phyloP scores from a whole-genome alignment of 2,888 invertebrate genomes.

The Autographa pulchrina region DNA sequence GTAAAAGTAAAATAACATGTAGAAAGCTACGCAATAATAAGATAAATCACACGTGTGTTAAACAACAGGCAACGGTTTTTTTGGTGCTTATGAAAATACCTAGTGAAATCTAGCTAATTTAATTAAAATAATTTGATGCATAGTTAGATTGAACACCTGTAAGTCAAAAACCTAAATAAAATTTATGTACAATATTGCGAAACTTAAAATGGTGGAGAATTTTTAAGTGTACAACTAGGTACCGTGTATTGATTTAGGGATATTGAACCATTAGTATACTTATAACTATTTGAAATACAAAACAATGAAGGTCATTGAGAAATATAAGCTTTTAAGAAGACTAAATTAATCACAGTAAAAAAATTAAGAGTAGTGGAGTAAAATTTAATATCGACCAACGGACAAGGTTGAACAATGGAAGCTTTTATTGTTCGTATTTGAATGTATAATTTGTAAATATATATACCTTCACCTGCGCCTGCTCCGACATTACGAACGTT shows the following conservation, averaged over 20 bases:
- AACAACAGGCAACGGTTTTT: not conserved
- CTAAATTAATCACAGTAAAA: not conserved
- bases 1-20: not conserved
- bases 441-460: constrained; percentile 25
- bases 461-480: constrained; percentile 78
- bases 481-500: constrained; percentile 75
- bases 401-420: constrained; percentile 82
- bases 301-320: not conserved
- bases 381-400: constrained; percentile 71
- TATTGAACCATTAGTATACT: not conserved
- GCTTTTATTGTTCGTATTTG: constrained; percentile 42
- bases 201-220: constrained; percentile 65
- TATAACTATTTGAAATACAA: too few species aligned
- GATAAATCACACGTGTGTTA: constrained; percentile 48
- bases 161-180: constrained; percentile 10
- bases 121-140: not conserved
- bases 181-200: constrained; percentile 61
- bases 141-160: constrained; percentile 5
- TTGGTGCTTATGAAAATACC: not conserved
- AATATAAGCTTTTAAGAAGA: not conserved
- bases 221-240: constrained; percentile 31
- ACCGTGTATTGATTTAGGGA: constrained; percentile 6
- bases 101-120: not conserved
- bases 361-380: constrained; percentile 10
- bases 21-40: constrained; percentile 27